These are phyloP conservation scores for Lutjanus erythropterus DNA, from an alignment of 2,113 vertebrate genomes.

Conservation along the genomic window DNA sequence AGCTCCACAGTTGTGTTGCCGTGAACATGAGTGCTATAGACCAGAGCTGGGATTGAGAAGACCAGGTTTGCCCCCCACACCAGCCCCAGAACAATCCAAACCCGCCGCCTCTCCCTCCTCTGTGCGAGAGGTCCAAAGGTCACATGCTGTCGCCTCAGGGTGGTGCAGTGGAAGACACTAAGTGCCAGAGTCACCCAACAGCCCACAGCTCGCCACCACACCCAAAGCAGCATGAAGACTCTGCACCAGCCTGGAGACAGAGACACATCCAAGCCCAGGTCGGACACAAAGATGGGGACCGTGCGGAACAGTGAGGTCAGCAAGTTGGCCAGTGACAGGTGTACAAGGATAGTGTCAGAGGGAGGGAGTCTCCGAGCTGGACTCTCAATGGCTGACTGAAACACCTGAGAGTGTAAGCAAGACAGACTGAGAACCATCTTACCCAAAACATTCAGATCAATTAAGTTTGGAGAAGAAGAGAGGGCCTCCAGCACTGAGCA, in stretches of 20 bases:
- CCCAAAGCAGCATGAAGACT: conserved; percentile 88
- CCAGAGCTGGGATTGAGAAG: conserved; percentile 82
- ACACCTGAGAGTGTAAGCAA: conserved; percentile 73
- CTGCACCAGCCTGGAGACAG: conserved; percentile 82
- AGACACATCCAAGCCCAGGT: conserved; percentile 82
- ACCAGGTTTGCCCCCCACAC: conserved; percentile 84
- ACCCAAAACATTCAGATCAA: neutral
- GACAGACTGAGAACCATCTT: conserved; percentile 7
- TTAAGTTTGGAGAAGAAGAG: no score
- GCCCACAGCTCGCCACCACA: conserved; percentile 86
- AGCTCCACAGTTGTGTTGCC: conserved; percentile 83
- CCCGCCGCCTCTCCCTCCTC: conserved; percentile 73
- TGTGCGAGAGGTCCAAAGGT: conserved; percentile 67
- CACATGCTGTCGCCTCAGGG: conserved; percentile 75
- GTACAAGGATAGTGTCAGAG: conserved; percentile 84
- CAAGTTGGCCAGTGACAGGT: conserved; percentile 86
- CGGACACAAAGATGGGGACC: conserved; percentile 85
- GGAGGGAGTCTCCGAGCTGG: conserved; percentile 70
- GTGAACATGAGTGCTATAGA: conserved; percentile 74
- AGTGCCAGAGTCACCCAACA: conserved; percentile 86
- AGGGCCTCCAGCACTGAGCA: no score
- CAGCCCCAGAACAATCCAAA: conserved; percentile 70
- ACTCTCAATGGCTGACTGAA: conserved; percentile 73
- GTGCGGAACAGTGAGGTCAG: conserved; percentile 86
- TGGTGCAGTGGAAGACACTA: conserved; percentile 85